phyloP scores from a whole-genome alignment of 2,888 invertebrate genomes.

The Laspeyria flexula region DNA sequence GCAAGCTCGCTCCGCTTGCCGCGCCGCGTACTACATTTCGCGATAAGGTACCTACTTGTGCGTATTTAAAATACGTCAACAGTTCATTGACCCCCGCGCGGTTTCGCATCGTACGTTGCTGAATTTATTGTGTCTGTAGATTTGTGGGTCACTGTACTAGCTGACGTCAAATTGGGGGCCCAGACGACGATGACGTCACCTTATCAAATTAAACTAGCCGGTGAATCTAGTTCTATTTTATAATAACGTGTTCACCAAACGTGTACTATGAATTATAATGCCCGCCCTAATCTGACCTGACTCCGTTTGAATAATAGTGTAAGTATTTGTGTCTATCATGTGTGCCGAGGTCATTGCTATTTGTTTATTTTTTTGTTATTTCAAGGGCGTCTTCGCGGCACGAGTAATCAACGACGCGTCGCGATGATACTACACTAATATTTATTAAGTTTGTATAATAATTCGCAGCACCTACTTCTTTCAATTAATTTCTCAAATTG shows the following conservation, averaged over 20 bases:
- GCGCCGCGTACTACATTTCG: constrained; percentile 76
- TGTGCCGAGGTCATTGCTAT: constrained; percentile 82
- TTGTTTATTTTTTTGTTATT: constrained; percentile 79
- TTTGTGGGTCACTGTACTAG: constrained; percentile 83
- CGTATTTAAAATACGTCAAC: constrained; percentile 85
- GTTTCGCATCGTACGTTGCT: constrained; percentile 79
- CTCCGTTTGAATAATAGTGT: constrained; percentile 64
- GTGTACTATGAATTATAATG: constrained; percentile 72
- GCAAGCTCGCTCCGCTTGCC: constrained; percentile 68
- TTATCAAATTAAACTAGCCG: constrained; percentile 72
- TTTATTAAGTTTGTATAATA: constrained; percentile 29
- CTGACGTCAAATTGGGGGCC: constrained; percentile 80
- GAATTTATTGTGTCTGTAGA: constrained; percentile 85
- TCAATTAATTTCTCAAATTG: constrained; percentile 11
- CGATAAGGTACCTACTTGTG: constrained; percentile 80
- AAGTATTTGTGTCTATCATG: constrained; percentile 70
- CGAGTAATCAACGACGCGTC: constrained; percentile 37
- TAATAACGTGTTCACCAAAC: constrained; percentile 72
- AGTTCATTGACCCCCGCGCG: constrained; percentile 80
- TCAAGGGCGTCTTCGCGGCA: constrained; percentile 70
- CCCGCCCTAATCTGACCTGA: constrained; percentile 81
- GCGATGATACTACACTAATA: constrained; percentile 36
- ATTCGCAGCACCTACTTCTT: constrained; percentile 10
- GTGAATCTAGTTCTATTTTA: constrained; percentile 78
- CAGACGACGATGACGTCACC: constrained; percentile 78